A percentile compares a stretch with the other conserved stretches of the same genome.
phyloP scores from a whole-genome alignment of 2,797 vertebrate genomes.

The Pseudochaenichthys georgianus region DNA sequence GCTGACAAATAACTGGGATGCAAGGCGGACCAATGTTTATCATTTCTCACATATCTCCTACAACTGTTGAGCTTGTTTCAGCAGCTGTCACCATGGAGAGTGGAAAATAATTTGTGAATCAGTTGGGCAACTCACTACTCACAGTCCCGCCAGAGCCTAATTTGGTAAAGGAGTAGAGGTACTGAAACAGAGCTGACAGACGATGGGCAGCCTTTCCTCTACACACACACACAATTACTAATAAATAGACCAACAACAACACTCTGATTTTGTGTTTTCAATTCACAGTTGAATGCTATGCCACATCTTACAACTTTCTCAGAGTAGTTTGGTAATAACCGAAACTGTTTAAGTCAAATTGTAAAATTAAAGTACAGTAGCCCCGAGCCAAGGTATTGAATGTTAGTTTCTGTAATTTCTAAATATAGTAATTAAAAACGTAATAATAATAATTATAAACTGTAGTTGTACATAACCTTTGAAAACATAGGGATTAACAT shows the following conservation, averaged over 20 bases:
- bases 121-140: slow-evolving; percentile 32
- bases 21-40: slow-evolving; percentile 40
- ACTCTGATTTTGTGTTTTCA: no score
- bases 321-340: not conserved
- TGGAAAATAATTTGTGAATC: slow-evolving; percentile 38
- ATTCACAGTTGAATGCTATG: not conserved
- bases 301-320: not conserved
- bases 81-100: slow-evolving; percentile 54
- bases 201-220: not conserved
- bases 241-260: not conserved
- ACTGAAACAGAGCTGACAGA: not conserved
- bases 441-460: no score
- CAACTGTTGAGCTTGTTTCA: slow-evolving; percentile 26
- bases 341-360: not conserved
- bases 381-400: not conserved
- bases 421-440: no score
- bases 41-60: slow-evolving; percentile 47
- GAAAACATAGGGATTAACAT: no score
- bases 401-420: not conserved
- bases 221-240: not conserved
- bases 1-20: slow-evolving; percentile 34
- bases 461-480: no score
- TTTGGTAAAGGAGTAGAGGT: slow-evolving; percentile 52
- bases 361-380: not conserved
- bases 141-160: slow-evolving; percentile 50